Percentiles rank a stretch among this genome's conserved stretches.
Evolutionary conservation across 2,797 vertebrate genomes (phyloP).

Genomic region (Eulemur albifrons): DNA sequence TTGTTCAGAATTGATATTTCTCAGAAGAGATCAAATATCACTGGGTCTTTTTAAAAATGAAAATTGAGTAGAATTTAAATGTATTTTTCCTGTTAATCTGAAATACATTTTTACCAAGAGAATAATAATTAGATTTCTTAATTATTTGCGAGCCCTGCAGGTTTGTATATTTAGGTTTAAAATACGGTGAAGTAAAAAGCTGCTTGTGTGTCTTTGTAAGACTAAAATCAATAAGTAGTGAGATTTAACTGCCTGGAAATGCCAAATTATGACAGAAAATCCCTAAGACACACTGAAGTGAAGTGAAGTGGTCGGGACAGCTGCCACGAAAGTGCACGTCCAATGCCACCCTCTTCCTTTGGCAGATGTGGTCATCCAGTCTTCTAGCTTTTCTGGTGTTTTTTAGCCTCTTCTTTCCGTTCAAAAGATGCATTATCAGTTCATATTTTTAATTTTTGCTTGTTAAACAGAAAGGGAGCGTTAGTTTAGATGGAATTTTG

Average conservation of each 20-base stretch:
- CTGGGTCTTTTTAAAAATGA: neutral
- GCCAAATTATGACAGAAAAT: neutral
- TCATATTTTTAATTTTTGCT: neutral
- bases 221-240: neutral
- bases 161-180: conserved; percentile 4
- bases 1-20: conserved; percentile 11
- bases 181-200: neutral
- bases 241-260: neutral
- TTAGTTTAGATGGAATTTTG: neutral
- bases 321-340: neutral
- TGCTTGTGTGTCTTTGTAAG: neutral
- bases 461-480: neutral
- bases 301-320: neutral
- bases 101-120: neutral
- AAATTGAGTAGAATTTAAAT: neutral
- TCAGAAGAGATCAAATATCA: neutral
- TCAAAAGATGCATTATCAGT: neutral
- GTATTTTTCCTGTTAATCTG: neutral
- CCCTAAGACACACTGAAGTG: neutral
- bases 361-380: no score
- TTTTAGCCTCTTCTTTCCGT: neutral
- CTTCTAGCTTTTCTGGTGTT: neutral
- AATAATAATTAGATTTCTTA: neutral
- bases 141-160: neutral
- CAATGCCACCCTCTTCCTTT: neutral